These are phyloP conservation scores for Turritopsis rubra DNA, from an alignment of 30 jellyfish, hydroid and myxozoan genomes.

Conservation along the genomic window DNA sequence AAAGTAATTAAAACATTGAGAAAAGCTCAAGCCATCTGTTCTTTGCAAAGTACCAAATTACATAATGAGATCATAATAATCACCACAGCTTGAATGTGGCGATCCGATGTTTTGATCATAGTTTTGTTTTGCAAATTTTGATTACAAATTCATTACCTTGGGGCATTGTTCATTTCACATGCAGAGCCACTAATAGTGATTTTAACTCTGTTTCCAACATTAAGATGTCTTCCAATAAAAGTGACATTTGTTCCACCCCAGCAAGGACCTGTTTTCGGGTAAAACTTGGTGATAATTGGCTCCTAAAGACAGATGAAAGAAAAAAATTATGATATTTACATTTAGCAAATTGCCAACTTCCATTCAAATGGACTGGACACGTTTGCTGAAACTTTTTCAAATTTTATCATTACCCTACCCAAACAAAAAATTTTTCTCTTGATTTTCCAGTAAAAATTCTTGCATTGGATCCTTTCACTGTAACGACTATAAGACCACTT, in stretches of 20 bases:
- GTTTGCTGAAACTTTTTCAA: not conserved
- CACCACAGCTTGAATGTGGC: too few species aligned
- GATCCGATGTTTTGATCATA: too few species aligned
- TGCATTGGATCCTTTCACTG: conserved; percentile 27
- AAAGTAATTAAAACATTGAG: too few species aligned
- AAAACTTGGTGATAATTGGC: conserved; percentile 40
- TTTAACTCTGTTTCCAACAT: conserved; percentile 45
- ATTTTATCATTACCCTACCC: conserved; percentile 8
- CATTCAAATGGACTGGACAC: not conserved
- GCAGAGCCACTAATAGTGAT: conserved; percentile 50
- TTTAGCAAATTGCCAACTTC: not conserved
- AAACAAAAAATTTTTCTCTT: conserved; percentile 20
- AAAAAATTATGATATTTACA: not conserved
- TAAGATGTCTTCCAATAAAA: conserved; percentile 46
- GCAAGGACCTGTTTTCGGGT: conserved; percentile 78
- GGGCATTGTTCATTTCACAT: conserved; percentile 16
- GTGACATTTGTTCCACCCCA: conserved; percentile 72
- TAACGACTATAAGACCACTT: conserved; percentile 38
- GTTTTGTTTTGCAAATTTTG: too few species aligned
- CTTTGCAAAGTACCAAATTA: too few species aligned
- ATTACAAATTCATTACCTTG: conserved; percentile 26
- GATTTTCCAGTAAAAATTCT: conserved; percentile 5
- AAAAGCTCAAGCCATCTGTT: too few species aligned
- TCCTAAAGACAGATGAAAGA: conserved; percentile 25
- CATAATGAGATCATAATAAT: not conserved